Percentiles rank a stretch among this genome's conserved stretches.
These are phyloP conservation scores for Phodopus roborovskii DNA, from an alignment of 2,113 vertebrate genomes.

Conservation along the genomic window DNA sequence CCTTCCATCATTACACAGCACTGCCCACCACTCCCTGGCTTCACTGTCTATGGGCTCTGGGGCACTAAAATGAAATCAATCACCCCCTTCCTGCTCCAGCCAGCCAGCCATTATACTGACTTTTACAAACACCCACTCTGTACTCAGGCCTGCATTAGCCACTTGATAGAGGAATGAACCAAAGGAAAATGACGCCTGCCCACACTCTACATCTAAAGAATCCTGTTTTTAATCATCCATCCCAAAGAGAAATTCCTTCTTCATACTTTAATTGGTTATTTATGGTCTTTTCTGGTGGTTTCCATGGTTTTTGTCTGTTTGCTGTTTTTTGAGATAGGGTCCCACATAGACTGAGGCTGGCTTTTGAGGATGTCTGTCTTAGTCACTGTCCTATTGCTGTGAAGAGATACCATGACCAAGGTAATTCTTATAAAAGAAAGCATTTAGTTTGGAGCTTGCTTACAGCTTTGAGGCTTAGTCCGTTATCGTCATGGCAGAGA, in stretches of 20 bases:
- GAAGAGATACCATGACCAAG: background rate
- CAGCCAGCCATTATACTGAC: background rate
- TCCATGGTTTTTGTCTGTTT: background rate
- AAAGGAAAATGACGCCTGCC: too few species aligned
- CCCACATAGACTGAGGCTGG: background rate
- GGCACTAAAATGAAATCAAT: background rate
- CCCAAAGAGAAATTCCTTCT: slow-evolving; percentile 3
- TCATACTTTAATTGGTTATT: background rate
- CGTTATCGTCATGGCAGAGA: too few species aligned
- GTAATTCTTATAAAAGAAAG: background rate
- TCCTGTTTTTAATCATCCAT: background rate
- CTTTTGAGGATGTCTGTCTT: background rate
- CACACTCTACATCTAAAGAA: background rate
- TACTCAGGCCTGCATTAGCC: background rate
- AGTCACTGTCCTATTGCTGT: background rate
- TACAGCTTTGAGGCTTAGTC: background rate
- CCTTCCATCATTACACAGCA: background rate
- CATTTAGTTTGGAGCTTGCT: background rate
- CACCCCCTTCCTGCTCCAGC: background rate
- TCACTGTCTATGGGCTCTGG: background rate
- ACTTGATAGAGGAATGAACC: background rate
- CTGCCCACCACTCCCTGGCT: background rate
- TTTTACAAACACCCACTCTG: background rate
- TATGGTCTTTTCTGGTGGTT: background rate
- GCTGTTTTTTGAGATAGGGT: background rate